Base-by-base conservation (phyloP, 2,888 invertebrate genomes). In the Epirrita christyi region DNA sequence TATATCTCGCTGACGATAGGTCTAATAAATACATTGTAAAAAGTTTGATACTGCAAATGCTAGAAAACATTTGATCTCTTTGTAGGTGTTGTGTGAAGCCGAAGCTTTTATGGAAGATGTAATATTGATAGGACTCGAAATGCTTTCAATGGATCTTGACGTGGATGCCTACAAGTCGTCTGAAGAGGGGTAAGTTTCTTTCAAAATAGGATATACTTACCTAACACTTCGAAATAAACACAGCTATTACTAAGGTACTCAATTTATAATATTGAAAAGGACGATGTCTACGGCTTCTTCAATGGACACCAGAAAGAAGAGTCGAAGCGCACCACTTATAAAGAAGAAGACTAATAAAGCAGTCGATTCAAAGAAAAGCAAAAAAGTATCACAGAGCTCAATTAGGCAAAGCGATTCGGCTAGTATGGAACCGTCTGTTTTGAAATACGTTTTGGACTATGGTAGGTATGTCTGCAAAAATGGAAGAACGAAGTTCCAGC, bases 31-130 rank as follows among this genome's bases (percentile, higher is more conserved):
- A 14, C 51, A 36, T 36, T n/a, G 40, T 21, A 21, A 21, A 21
- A 21, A 3, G 21, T 21, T 21, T 21, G 21, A 21, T 21, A 21
- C 21, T 21, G 21, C 21, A 21, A 21, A 3, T 21, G 2, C 2
- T 21, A 21, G 2, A 21, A 21, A 21, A 21, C 21, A 21, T 21
- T 21, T 21, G 27, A 3, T 42, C 6, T 14, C 9, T 43, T 69
- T 61, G 5, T 54, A 92, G 92, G 71, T 91, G 14, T 53, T 83
- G 15, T 91, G 91, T 69, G 87, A 90, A 73, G 88, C 81, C 6
- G 91, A 92, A 75, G 85, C 89, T 0, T 91, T 92, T 64, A 85
- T 88, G 80, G 92, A 90, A 75, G 91, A 92, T 64, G 85, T 92
- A 1, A 84, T 90, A 61, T 66, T 92, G 47, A 61, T 83, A 37